phyloP scores from a whole-genome alignment of 2,888 invertebrate species.

The Drosophila cognata region DNA sequence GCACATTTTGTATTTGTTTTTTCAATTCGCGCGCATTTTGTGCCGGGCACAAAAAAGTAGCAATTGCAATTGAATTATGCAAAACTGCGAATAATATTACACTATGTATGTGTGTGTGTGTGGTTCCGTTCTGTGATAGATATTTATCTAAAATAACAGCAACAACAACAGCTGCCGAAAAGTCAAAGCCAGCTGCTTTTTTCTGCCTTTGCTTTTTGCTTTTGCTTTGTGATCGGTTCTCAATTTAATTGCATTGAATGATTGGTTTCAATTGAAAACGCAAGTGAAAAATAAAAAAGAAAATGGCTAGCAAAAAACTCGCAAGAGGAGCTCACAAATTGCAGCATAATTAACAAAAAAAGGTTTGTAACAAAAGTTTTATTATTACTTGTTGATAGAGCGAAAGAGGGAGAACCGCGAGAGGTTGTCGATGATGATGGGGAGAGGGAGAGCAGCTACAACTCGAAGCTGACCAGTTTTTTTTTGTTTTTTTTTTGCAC shows the following conservation, averaged over 20 bases:
- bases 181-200: conserved; percentile 15
- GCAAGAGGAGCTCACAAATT: conserved; percentile 30
- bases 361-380: conserved; percentile 46
- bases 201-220: conserved; percentile 1
- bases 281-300: conserved; percentile 60
- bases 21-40: conserved; percentile 66
- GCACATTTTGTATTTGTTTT: conserved; percentile 23
- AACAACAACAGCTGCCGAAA: conserved; percentile 16
- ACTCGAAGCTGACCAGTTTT: conserved; percentile 49
- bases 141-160: neutral
- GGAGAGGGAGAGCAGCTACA: neutral
- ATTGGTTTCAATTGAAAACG: conserved; percentile 69
- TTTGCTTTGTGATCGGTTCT: conserved; percentile 39
- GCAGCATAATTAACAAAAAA: conserved; percentile 43
- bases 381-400: conserved; percentile 8
- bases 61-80: conserved; percentile 45
- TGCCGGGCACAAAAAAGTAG: conserved; percentile 57
- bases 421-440: neutral
- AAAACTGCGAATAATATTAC: conserved; percentile 13
- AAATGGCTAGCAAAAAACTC: conserved; percentile 3
- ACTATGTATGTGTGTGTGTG: conserved; percentile 1
- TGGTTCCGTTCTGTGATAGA: conserved; percentile 2
- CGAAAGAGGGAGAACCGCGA: neutral
- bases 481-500: conserved; percentile 38
- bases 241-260: conserved; percentile 54